A percentile compares a stretch with the other conserved stretches of the same genome.
Evolutionary conservation across 2,888 invertebrate species (phyloP).

Genomic region (Copidosoma aretas): DNA sequence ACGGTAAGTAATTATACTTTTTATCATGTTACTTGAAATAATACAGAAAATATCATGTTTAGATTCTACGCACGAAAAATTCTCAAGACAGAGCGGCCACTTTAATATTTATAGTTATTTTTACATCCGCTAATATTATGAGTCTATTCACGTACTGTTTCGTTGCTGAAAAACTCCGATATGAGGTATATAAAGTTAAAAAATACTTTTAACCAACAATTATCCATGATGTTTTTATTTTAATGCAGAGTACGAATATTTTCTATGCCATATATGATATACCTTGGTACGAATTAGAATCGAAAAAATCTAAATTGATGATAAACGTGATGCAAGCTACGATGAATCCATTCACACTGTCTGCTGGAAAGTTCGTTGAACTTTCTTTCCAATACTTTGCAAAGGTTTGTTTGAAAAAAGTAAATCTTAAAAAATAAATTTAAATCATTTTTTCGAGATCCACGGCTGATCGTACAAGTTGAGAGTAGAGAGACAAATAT

Average conservation of each 20-base stretch:
- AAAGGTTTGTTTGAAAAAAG: conserved; percentile 29
- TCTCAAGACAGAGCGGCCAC: background rate
- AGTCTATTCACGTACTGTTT: conserved; percentile 30
- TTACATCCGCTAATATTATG: background rate
- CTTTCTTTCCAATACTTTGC: conserved; percentile 38
- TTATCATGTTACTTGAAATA: too few relatives aligned
- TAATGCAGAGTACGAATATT: conserved; percentile 36
- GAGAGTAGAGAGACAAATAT: too few relatives aligned
- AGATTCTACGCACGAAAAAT: background rate
- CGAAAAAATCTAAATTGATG: conserved; percentile 35
- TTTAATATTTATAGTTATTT: background rate
- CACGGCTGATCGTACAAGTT: too few relatives aligned
- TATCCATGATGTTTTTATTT: background rate
- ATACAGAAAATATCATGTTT: too few relatives aligned
- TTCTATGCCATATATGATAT: conserved; percentile 15
- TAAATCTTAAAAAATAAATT: background rate
- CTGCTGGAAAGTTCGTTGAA: conserved; percentile 42
- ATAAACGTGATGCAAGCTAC: conserved; percentile 40
- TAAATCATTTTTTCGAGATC: background rate
- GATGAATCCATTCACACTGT: conserved; percentile 37
- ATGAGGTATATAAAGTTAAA: conserved; percentile 17
- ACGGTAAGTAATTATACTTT: too few relatives aligned
- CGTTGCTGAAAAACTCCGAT: conserved; percentile 22
- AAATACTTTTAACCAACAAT: background rate
- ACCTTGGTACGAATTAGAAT: conserved; percentile 40